These are phyloP conservation scores for Premnoplex brunnescens DNA, from an alignment of 2,797 vertebrate genomes.

Conservation along the genomic window DNA sequence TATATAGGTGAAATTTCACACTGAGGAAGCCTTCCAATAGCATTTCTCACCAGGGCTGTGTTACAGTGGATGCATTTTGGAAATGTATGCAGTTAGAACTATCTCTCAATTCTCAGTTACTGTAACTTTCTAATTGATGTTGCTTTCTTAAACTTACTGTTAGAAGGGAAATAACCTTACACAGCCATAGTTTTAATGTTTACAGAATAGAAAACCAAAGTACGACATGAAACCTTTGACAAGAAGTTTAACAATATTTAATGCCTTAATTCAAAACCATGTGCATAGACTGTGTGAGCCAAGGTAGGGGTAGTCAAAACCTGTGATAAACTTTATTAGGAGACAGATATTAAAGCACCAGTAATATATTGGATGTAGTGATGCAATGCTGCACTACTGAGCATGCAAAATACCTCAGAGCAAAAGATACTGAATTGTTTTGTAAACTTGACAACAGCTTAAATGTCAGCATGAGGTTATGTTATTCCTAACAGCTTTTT, in stretches of 20 bases:
- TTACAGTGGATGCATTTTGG: background rate
- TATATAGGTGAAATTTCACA: slow-evolving; percentile 66
- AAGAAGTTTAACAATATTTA: slow-evolving; percentile 27
- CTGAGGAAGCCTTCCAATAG: slow-evolving; percentile 10
- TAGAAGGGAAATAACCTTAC: background rate
- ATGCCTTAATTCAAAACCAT: background rate
- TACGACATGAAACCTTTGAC: background rate
- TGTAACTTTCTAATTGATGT: background rate
- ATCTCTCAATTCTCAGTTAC: background rate
- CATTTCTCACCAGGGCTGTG: slow-evolving; percentile 31
- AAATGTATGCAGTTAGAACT: background rate
- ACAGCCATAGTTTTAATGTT: background rate
- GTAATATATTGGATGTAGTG: background rate
- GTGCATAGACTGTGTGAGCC: background rate
- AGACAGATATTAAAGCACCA: background rate
- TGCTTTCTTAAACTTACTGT: background rate
- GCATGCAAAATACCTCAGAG: slow-evolving; percentile 51
- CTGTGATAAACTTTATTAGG: background rate
- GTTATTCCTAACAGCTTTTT: slow-evolving; percentile 30
- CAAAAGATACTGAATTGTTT: background rate
- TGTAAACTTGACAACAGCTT: slow-evolving; percentile 27
- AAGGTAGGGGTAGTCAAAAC: background rate
- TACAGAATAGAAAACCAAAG: background rate
- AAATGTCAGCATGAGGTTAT: slow-evolving; percentile 46
- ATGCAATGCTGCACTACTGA: background rate